Percentiles rank a stretch among this genome's conserved stretches.
Conservation (phyloP, 2,113 vertebrate genomes). For the Alethe diademata region DNA sequence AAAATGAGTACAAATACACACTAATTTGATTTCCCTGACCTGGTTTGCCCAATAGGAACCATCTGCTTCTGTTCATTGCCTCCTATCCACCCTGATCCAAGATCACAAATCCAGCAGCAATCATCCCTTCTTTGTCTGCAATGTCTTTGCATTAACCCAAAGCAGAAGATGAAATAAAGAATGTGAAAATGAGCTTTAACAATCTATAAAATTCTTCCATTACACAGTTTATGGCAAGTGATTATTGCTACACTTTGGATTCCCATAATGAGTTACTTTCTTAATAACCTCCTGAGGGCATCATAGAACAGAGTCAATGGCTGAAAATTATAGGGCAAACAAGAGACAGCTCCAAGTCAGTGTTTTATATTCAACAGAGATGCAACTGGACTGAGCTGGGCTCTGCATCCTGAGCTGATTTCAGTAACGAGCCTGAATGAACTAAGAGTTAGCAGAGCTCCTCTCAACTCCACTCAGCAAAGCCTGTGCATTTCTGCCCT, state of each 20-base stretch:
- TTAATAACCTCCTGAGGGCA: slow-evolving; percentile 30
- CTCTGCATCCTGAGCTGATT: neutral
- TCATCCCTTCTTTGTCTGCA: neutral
- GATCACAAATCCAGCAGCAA: neutral
- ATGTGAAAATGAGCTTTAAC: slow-evolving; percentile 12
- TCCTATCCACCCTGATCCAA: neutral
- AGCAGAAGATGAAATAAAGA: neutral
- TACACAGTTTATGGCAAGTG: neutral
- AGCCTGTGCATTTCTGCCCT: neutral
- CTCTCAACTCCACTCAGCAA: slow-evolving; percentile 8
- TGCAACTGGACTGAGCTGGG: slow-evolving; percentile 16
- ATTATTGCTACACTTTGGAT: slow-evolving; percentile 2
- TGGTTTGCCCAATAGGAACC: slow-evolving; percentile 9
- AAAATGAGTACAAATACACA: neutral
- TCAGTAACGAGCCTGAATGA: neutral
- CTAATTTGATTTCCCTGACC: neutral
- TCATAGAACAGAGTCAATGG: slow-evolving; percentile 3
- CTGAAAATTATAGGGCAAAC: neutral
- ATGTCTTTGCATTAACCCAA: neutral
- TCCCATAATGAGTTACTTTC: neutral
- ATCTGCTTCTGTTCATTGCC: neutral
- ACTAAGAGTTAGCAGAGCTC: neutral
- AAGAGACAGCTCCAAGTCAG: neutral
- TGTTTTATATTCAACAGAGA: slow-evolving; percentile 34
- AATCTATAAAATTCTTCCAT: neutral